Base-by-base conservation (phyloP, 2,888 invertebrate genomes). In the Aphidoletes aphidimyza region DNA sequence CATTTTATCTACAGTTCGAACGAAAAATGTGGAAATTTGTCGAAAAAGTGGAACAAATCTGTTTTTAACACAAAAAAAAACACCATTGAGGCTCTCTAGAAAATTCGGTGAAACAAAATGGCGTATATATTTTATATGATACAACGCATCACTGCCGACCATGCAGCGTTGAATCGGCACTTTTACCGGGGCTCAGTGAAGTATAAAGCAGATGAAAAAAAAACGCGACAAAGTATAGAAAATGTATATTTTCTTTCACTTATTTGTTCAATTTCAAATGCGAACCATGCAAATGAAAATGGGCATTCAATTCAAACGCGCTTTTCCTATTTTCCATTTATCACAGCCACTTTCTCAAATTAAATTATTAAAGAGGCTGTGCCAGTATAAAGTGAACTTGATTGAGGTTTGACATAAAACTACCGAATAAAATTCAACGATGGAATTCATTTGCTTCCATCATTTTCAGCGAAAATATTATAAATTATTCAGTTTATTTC, bases 401-500 rank as follows among this genome's bases (percentile, higher is more conserved):
- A 69, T 69, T 69, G 34, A 69, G 69, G 69, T 69, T 69, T 69
- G 69, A 69, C 69, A 69, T 69, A 34, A 69, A 69, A 69, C 69
- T 69, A 69, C 19, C 11, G 9, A 69, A 54, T 30, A 30, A 69
- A 42, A 30, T 30, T 69, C 17, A 14, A 5, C 9, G 14, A 3
- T 11, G 30, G n/a, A 22, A 22, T 22, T n/a, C n/a, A n/a, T 42
- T 42, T 42, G 0, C n/a, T 30, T 30, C 69, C 11, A 30, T 30
- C 14, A 14, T 69, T 69, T n/a, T n/a, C n/a, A 26, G 54, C 22
- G 26, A 14, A 69, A 69, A 8, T 19, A 6, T 14, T 1, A 69
- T 69, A 69, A 30, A 69, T 69, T 69, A 69, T 69, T 69, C 69
- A 69, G 3, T 69, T 30, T 11, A 1, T 30, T 69, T 26, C 69